A percentile compares a stretch with the other conserved stretches of the same genome.
Evolutionary conservation across 2,797 vertebrate species (phyloP).

Genomic region (Pteronotus mesoamericanus): DNA sequence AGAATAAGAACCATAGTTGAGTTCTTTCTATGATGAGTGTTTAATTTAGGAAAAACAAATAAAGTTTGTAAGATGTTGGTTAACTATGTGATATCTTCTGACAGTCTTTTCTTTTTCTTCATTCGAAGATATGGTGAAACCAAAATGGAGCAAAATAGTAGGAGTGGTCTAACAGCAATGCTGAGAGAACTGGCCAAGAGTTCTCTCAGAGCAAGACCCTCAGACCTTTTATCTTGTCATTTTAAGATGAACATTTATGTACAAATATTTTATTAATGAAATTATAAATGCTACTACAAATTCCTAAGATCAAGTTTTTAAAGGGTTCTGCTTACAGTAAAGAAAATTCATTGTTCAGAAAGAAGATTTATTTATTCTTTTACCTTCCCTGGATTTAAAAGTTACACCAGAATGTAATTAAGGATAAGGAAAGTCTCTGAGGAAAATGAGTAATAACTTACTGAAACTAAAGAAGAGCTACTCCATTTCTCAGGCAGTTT

Average conservation of each 20-base stretch:
- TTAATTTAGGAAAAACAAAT: constrained; percentile 25
- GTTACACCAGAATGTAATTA: not conserved
- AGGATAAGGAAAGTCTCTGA: not conserved
- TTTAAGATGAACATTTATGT: not conserved
- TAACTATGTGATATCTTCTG: not conserved
- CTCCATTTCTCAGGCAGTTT: not conserved
- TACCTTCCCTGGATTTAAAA: not conserved
- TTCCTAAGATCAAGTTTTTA: not conserved
- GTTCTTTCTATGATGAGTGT: not conserved
- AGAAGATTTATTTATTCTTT: not conserved
- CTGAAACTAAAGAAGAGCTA: not conserved
- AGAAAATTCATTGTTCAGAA: constrained; percentile 27
- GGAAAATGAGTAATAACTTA: not conserved
- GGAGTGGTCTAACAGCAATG: not conserved
- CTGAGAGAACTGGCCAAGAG: not conserved
- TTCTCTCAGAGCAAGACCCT: not conserved
- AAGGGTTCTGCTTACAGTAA: not conserved
- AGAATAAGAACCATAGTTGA: constrained; percentile 4
- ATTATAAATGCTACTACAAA: not conserved
- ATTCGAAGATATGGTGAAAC: not conserved
- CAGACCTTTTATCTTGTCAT: not conserved
- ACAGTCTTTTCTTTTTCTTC: not conserved
- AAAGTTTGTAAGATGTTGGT: not conserved
- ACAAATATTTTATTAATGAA: not conserved
- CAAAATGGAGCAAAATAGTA: not conserved